A percentile compares a stretch with the other conserved stretches of the same genome.
phyloP scores from a whole-genome alignment of 2,113 vertebrate species.

The Heterochromis multidens region DNA sequence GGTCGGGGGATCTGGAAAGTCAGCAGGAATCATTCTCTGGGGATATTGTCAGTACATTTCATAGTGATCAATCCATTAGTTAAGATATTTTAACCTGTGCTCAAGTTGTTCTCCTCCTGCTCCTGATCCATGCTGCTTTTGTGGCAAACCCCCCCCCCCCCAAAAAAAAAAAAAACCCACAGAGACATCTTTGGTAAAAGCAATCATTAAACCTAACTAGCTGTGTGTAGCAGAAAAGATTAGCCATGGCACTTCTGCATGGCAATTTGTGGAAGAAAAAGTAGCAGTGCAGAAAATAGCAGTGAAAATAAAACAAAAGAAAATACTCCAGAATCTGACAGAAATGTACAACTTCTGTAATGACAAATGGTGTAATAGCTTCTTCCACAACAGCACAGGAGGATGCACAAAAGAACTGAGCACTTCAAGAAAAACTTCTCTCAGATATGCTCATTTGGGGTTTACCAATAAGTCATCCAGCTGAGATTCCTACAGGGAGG shows the following conservation, averaged over 20 bases:
- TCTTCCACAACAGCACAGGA: conserved; percentile 27
- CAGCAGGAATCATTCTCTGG: neutral
- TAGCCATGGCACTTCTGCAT: neutral
- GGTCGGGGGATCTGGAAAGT: neutral
- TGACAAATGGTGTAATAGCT: conserved; percentile 26
- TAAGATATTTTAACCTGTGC: neutral
- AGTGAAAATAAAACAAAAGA: neutral
- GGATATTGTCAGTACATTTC: neutral
- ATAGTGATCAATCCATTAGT: neutral
- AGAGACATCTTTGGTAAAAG: neutral
- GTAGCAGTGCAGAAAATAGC: neutral
- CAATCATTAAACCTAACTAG: neutral
- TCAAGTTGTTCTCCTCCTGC: neutral
- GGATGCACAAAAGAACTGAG: conserved; percentile 4
- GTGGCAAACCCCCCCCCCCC: neutral
- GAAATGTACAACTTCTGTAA: conserved; percentile 21
- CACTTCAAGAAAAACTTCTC: conserved; percentile 18
- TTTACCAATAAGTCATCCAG: conserved; percentile 54
- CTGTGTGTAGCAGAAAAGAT: neutral
- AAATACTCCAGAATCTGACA: conserved; percentile 1
- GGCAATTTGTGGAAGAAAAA: neutral
- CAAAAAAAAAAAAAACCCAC: neutral
- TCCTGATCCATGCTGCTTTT: neutral
- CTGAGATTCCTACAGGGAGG: conserved; percentile 41
- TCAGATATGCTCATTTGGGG: conserved; percentile 13